phyloP scores from a whole-genome alignment of 2,888 invertebrate species.

The Siphonodentalium dalli region DNA sequence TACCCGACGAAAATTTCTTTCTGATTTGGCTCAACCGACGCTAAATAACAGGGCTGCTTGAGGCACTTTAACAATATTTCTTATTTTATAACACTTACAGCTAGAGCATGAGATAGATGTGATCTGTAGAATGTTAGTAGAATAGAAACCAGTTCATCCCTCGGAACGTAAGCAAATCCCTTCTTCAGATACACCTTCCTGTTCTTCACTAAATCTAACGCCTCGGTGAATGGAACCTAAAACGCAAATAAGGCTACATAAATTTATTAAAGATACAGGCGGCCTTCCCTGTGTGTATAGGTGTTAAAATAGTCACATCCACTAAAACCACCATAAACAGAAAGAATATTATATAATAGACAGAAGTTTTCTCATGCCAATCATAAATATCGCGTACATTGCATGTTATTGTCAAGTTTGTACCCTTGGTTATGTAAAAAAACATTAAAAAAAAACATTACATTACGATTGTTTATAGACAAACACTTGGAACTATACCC shows the following conservation, averaged over 20 bases:
- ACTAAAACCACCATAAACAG: background rate
- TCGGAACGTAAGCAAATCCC: slow-evolving; percentile 88
- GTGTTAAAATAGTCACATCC: background rate
- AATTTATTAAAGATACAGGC: background rate
- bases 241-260: slow-evolving; percentile 67
- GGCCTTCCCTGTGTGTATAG: background rate
- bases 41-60: too few relatives aligned
- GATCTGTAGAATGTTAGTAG: slow-evolving; percentile 79
- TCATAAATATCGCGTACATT: too few relatives aligned
- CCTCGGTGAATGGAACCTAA: slow-evolving; percentile 86
- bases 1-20: too few relatives aligned
- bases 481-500: too few relatives aligned
- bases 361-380: too few relatives aligned
- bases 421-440: too few relatives aligned
- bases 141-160: slow-evolving; percentile 83
- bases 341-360: too few relatives aligned
- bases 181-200: slow-evolving; percentile 80
- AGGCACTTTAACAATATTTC: too few relatives aligned
- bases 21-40: too few relatives aligned
- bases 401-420: too few relatives aligned
- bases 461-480: too few relatives aligned
- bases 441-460: too few relatives aligned
- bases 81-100: slow-evolving; percentile 64
- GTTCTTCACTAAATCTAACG: slow-evolving; percentile 80
- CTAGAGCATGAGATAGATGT: slow-evolving; percentile 75